phyloP scores from a whole-genome alignment of 1,140 invertebrate genomes.

The Diplogasteroides magnus region DNA sequence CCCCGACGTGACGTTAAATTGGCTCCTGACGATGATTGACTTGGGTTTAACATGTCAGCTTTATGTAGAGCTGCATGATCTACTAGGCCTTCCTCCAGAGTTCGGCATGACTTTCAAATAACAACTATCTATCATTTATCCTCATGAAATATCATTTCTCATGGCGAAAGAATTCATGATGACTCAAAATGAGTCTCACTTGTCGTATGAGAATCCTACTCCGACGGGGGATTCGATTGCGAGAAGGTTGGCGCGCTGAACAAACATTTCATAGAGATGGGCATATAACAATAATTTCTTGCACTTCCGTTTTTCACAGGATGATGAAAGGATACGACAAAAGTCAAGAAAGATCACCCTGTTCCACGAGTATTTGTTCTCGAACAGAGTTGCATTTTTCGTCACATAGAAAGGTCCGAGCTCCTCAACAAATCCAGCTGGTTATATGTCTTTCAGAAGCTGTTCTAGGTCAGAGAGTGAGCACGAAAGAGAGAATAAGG shows the following conservation, averaged over 20 bases:
- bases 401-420: slow-evolving; percentile 59
- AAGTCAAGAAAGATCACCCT: slow-evolving; percentile 25
- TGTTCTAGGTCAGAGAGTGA: no score
- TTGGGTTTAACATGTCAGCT: no score
- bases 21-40: no score
- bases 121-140: no score
- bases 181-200: neutral
- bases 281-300: no score
- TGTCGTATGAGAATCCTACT: slow-evolving; percentile 43
- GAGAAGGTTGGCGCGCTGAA: slow-evolving; percentile 34
- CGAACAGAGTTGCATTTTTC: slow-evolving; percentile 47
- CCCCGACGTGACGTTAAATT: slow-evolving; percentile 9
- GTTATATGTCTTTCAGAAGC: no score
- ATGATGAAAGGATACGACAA: neutral
- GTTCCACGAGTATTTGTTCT: slow-evolving; percentile 61
- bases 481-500: no score
- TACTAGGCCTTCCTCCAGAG: no score
- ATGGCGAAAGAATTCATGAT: no score
- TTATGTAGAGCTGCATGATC: no score
- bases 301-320: slow-evolving; percentile 1
- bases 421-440: slow-evolving; percentile 52
- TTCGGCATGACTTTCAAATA: no score
- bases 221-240: slow-evolving; percentile 42
- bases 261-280: neutral
- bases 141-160: no score